phyloP scores from a whole-genome alignment of 2,113 vertebrate genomes.

The Caranx melampygus region DNA sequence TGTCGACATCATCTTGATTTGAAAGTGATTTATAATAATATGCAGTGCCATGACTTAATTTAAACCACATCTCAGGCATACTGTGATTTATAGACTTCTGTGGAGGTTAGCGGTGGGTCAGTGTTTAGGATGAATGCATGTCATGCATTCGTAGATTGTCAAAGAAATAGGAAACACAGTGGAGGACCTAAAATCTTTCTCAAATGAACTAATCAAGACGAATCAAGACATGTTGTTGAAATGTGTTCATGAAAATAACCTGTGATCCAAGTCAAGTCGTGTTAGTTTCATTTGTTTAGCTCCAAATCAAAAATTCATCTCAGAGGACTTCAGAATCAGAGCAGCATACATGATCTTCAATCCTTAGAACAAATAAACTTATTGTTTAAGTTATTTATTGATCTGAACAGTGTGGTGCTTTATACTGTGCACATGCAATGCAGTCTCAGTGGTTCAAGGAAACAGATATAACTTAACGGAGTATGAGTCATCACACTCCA shows the following conservation, averaged over 20 bases:
- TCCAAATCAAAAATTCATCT: background rate
- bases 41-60: background rate
- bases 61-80: background rate
- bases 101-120: background rate
- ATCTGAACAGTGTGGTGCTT: background rate
- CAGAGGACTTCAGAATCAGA: background rate
- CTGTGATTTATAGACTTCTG: conserved; percentile 1
- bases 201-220: too few relatives aligned
- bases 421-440: background rate
- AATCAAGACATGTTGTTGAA: too few relatives aligned
- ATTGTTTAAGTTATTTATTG: background rate
- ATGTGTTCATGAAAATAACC: background rate
- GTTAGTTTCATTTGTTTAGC: too few relatives aligned
- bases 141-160: background rate
- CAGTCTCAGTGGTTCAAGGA: background rate
- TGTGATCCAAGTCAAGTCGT: too few relatives aligned
- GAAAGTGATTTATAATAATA: background rate
- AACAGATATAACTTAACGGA: background rate
- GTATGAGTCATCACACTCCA: background rate
- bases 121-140: background rate
- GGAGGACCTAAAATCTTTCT: background rate
- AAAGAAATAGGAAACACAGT: too few relatives aligned
- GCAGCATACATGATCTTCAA: background rate
- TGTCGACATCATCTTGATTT: background rate
- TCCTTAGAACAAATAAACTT: background rate